Evolutionary conservation across 2,888 invertebrate genomes (phyloP), one percentile per base, ranked within the genome.

Genomic region (Trichogramma dendrolimi): DNA sequence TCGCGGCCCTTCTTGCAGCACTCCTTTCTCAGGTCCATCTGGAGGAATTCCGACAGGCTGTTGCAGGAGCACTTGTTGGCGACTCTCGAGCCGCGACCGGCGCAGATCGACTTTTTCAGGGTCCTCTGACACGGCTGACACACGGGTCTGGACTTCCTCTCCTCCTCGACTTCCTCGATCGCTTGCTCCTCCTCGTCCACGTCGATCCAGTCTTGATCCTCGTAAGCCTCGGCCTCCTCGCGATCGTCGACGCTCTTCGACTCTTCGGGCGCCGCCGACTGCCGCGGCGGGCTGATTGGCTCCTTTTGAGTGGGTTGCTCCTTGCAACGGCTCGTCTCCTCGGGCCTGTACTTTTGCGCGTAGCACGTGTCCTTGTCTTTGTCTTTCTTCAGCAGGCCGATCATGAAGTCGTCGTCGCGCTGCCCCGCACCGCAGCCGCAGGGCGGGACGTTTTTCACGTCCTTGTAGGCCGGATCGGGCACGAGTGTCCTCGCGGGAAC

Each of bases 271-370:
- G 14, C 14, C 14, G 14, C 2, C 14, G 14, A 14, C 14, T 2
- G 1, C 3, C 27, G 27, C n/a, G n/a, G n/a, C n/a, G n/a, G n/a
- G n/a, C n/a, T n/a, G n/a, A n/a, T 27, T 27, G 2, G 27, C 27
- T 27, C 27, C 27, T 27, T 27, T 27, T 27, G 1, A 27, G 3
- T 2, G 27, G 27, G 27, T 27, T 27, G 27, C 27, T 27, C 27
- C 27, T 27, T 27, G 27, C 27, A 27, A 27, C 27, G 3, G 27
- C 27, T 27, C 27, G 27, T 27, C 43, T 62, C 60, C 0, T 62
- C 6, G 0, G 73, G 72, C 55, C 73, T 67, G 43, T 71, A 75
- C 58, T 73, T 73, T 6, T 68, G 68, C 2, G 72, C 77, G 8
- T 67, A 71, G 49, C 76, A 76, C 4, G 62, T 8, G 11, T 65